These are phyloP conservation scores for Aphelenchoides fujianensis DNA, from an alignment of 1,140 invertebrate genomes.

Conservation along the genomic window DNA sequence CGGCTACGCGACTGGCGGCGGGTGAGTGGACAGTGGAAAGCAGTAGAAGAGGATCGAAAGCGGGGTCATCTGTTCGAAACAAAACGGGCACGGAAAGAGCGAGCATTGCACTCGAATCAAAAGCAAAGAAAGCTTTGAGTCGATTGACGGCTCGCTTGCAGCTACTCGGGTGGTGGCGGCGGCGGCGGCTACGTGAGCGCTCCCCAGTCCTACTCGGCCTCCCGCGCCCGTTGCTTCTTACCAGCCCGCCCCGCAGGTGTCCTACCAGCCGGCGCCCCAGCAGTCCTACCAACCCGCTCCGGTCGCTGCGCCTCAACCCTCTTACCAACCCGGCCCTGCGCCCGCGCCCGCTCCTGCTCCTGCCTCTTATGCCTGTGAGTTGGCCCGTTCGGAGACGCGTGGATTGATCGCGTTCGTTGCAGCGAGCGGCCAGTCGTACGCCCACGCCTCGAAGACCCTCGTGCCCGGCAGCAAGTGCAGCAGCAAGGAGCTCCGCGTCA, in stretches of 20 bases:
- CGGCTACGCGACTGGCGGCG: constrained; percentile 12
- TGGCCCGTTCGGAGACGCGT: neutral
- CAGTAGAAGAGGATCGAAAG: neutral
- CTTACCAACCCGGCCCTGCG: constrained; percentile 6
- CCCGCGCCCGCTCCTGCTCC: constrained; percentile 11
- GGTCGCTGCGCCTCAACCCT: constrained; percentile 8
- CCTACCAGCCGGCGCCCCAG: constrained; percentile 12
- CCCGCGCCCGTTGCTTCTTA: constrained; percentile 26
- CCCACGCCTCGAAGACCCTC: constrained; percentile 42
- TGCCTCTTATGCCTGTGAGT: constrained; percentile 20
- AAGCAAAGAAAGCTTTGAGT: neutral
- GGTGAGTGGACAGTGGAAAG: too few species aligned
- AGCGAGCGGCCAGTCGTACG: constrained; percentile 22
- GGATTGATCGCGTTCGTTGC: constrained; percentile 15
- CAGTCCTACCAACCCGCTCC: neutral
- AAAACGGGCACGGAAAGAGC: too few species aligned
- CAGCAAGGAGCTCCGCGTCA: constrained; percentile 34
- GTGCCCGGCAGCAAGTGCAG: constrained; percentile 40
- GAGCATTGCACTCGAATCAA: too few species aligned
- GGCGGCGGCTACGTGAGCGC: neutral
- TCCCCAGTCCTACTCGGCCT: constrained; percentile 20
- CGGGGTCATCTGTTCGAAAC: neutral
- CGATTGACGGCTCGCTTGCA: neutral
- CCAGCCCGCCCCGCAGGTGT: neutral
- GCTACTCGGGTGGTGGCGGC: constrained; percentile 3